Conservation (phyloP, 2,113 vertebrate species). For the Neoarius graeffei region DNA sequence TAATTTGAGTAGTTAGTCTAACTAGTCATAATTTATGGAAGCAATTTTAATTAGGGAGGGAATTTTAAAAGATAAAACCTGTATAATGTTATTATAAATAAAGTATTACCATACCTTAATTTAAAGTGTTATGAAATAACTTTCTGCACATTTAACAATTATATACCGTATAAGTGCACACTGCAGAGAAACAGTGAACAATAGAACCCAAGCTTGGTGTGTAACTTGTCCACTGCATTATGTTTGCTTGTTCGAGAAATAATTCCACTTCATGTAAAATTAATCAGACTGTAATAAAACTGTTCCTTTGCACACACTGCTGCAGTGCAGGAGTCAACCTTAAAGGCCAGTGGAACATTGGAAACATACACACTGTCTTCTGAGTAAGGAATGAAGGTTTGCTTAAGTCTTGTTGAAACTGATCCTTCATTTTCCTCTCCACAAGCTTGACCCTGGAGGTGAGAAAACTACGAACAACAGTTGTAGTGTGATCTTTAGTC, state of each 20-base stretch:
- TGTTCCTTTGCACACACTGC: slow-evolving; percentile 36
- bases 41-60: too few species aligned
- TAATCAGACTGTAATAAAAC: slow-evolving; percentile 55
- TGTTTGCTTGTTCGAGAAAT: slow-evolving; percentile 45
- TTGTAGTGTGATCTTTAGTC: slow-evolving; percentile 13
- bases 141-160: slow-evolving; percentile 1
- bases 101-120: neutral
- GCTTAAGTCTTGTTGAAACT: neutral
- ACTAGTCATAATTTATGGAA: too few species aligned
- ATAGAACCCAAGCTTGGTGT: slow-evolving; percentile 33
- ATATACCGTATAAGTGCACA: slow-evolving; percentile 11
- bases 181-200: slow-evolving; percentile 36
- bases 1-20: too few species aligned
- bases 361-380: neutral
- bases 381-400: neutral
- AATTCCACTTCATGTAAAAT: slow-evolving; percentile 58
- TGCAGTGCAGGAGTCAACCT: slow-evolving; percentile 46
- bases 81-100: neutral
- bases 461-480: neutral
- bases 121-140: neutral
- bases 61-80: too few species aligned
- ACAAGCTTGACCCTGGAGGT: neutral
- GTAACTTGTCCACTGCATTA: slow-evolving; percentile 32
- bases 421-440: neutral
- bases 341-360: neutral